Evolutionary conservation across 1,140 invertebrate species (phyloP).

Genomic region (Drosophila dunni): DNA sequence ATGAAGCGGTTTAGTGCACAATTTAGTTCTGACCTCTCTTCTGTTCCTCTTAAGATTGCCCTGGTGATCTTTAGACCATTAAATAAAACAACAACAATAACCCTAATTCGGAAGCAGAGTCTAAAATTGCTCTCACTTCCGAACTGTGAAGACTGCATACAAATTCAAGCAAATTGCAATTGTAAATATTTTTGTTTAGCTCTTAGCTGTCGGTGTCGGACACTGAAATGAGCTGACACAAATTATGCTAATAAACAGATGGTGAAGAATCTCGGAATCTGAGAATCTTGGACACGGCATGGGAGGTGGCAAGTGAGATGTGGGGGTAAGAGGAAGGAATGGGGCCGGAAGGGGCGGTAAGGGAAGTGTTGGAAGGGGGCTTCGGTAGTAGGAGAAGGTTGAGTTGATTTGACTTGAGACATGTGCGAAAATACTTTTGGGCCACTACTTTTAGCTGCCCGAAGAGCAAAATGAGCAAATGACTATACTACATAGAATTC

Average conservation of each 20-base stretch:
- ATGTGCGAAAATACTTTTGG: constrained; percentile 38
- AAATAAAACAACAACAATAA: too few relatives aligned
- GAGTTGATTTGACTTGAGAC: not conserved
- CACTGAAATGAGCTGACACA: constrained; percentile 53
- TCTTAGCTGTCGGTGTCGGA: constrained; percentile 13
- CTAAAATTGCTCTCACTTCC: constrained; percentile 4
- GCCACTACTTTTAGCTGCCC: constrained; percentile 39
- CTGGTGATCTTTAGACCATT: too few relatives aligned
- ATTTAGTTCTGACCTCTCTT: too few relatives aligned
- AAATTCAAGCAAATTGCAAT: constrained; percentile 30
- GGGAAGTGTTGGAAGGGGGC: not conserved
- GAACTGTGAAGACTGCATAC: not conserved
- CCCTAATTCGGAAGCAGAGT: not conserved
- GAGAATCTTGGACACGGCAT: constrained; percentile 27
- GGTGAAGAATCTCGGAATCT: constrained; percentile 14
- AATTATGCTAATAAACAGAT: constrained; percentile 74
- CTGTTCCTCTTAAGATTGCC: too few relatives aligned
- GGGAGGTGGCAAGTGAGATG: constrained; percentile 37
- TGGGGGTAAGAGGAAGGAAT: not conserved
- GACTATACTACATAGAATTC: constrained; percentile 26
- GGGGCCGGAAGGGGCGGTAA: not conserved
- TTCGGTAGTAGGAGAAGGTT: not conserved
- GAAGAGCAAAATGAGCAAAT: constrained; percentile 13
- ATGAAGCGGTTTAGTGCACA: too few relatives aligned
- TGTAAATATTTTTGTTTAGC: constrained; percentile 41